These are phyloP conservation scores for Arrhamphus sclerolepis DNA, from an alignment of 2,797 vertebrate genomes.

Conservation along the genomic window DNA sequence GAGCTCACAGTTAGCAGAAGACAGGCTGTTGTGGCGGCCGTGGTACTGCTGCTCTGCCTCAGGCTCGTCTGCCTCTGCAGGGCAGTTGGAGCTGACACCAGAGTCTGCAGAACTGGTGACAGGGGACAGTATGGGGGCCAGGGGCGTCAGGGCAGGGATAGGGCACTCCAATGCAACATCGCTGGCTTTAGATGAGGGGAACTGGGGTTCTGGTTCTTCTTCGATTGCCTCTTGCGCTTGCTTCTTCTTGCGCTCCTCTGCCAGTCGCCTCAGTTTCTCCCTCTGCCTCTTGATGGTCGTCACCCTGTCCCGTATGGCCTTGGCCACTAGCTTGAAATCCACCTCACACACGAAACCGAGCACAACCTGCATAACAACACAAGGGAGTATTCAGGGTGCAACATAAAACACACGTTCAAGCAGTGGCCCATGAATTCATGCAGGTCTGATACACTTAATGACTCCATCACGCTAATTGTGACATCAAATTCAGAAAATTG, in stretches of 20 bases:
- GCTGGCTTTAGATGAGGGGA: constrained; percentile 54
- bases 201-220: constrained; percentile 78
- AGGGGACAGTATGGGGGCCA: constrained; percentile 48
- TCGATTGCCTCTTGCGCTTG: constrained; percentile 74
- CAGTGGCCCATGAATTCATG: constrained; percentile 2
- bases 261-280: constrained; percentile 86
- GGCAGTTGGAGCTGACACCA: constrained; percentile 80
- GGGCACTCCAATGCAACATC: constrained; percentile 37
- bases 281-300: constrained; percentile 90
- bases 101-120: constrained; percentile 83
- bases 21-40: constrained; percentile 75
- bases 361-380: constrained; percentile 83
- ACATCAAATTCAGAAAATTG: constrained; percentile 8
- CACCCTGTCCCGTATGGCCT: constrained; percentile 92
- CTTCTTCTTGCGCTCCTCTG: constrained; percentile 74
- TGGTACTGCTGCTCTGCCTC: constrained; percentile 92
- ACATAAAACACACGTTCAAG: constrained; percentile 18
- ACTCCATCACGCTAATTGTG: constrained; percentile 2
- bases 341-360: constrained; percentile 93
- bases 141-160: constrained; percentile 21
- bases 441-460: constrained; percentile 8
- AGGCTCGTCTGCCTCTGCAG: constrained; percentile 89
- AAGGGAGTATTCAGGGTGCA: constrained; percentile 38
- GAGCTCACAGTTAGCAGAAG: constrained; percentile 75
- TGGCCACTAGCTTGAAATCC: constrained; percentile 94